Base-by-base conservation (phyloP, 2,888 invertebrate species). In the Drosophila fungiperda region DNA sequence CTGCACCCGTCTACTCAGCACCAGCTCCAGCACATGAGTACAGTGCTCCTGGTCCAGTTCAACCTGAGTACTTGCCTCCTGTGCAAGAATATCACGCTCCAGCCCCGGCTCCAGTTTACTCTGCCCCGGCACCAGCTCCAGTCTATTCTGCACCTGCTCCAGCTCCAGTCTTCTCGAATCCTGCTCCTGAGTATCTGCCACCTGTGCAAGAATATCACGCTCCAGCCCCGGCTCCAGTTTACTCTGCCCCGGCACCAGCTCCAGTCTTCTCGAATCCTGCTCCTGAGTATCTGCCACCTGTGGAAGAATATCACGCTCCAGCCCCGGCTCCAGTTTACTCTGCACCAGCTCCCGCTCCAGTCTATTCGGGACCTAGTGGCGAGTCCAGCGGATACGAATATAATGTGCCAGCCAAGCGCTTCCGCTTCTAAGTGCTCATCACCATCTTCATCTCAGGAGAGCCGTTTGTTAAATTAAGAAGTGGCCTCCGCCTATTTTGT, bases 381-480 rank as follows among this genome's bases (percentile, higher is more conserved):
- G 65, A 80, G 3, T 29, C 63, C 66, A 80, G 57, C 17, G 86
- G 86, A 35, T 86, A 86, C 71, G 87, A 89, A 35, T 86, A 86
- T 77, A 87, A 89, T 50, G 86, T 74, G 73, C 86, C 86, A 60
- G 86, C 86, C 74, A 87, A 75, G 60, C 86, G 86, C 35, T 87
- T 87, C 90, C 90, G 90, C 69, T 89, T 86, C 90, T 86, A 89
- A 71, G 55, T 35, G 60, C 40, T 23, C 36, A 65, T 63, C 53
- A 32, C 49, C 65, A 71, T 63, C 54, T 32, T 62, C 59, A 77
- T 70, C 58, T 48, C 40, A 32, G 68, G 68, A 73, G 55, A 32
- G 42, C 36, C 66, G 52, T 62, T 87, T 89, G 83, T 87, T 87
- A 87, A 87, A 87, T 87, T 87, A 87, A 87, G 58, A 89, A 87